Conservation (phyloP, 2,113 vertebrate species). For the Chauna torquata region DNA sequence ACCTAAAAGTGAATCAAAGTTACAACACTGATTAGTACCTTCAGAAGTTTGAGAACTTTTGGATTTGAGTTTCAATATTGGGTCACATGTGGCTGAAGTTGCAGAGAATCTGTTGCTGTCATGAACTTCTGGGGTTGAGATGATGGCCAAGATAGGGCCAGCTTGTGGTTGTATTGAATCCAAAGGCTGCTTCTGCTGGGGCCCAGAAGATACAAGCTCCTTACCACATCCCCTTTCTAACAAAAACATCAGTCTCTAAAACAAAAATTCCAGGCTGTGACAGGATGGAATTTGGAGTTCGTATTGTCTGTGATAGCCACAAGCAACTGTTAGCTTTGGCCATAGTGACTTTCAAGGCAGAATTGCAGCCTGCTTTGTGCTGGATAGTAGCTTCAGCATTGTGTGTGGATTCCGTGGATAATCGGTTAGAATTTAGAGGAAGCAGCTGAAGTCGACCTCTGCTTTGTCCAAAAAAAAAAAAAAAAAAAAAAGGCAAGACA, state of each 20-base stretch:
- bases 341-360: neutral
- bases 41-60: neutral
- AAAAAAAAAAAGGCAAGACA: neutral
- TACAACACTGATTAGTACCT: neutral
- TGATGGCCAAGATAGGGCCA: neutral
- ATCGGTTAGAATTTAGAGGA: neutral
- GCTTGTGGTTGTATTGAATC: no score
- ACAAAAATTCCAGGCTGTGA: neutral
- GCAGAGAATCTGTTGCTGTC: neutral
- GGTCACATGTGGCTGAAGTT: neutral
- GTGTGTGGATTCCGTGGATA: neutral
- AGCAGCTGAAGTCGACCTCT: neutral
- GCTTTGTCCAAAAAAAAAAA: neutral
- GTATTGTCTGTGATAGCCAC: neutral
- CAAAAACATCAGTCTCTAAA: neutral
- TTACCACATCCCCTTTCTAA: neutral
- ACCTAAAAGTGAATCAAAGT: neutral
- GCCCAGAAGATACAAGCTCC: neutral
- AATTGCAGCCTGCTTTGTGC: neutral
- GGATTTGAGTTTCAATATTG: neutral
- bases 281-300: neutral
- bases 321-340: neutral
- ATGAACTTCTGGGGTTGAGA: neutral
- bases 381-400: neutral
- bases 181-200: neutral